Evolutionary conservation across 1,140 invertebrate genomes (phyloP).

Genomic region (Drosophila simulans): DNA sequence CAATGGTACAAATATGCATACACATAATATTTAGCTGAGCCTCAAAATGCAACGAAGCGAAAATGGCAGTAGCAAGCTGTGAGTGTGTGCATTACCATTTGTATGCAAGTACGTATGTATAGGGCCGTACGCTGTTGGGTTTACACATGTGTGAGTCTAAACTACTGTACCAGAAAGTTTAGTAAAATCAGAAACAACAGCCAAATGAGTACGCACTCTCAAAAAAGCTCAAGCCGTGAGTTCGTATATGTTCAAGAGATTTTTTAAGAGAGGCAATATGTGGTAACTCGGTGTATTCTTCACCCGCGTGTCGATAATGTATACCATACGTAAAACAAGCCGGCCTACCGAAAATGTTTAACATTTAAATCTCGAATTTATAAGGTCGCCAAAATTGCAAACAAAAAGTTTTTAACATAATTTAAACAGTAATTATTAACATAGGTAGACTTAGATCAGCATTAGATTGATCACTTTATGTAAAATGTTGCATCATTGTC

Average conservation of each 20-base stretch:
- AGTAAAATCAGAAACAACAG: conserved; percentile 41
- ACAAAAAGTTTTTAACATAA: too few relatives aligned
- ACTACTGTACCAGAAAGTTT: conserved; percentile 56
- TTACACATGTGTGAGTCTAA: conserved; percentile 19
- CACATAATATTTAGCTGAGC: conserved; percentile 52
- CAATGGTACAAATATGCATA: conserved; percentile 50
- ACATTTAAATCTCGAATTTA: not conserved
- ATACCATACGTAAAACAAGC: not conserved
- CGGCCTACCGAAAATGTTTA: not conserved
- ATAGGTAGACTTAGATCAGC: too few relatives aligned
- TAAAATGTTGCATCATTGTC: too few relatives aligned
- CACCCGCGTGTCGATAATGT: not conserved
- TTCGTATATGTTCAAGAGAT: conserved; percentile 15
- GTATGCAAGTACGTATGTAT: conserved; percentile 21
- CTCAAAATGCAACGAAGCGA: conserved; percentile 47
- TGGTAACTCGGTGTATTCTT: conserved; percentile 9
- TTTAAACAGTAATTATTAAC: too few relatives aligned
- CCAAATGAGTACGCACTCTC: conserved; percentile 46
- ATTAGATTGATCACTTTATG: too few relatives aligned
- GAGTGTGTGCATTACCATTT: conserved; percentile 18
- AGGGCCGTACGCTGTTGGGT: not conserved
- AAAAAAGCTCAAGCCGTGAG: conserved; percentile 41
- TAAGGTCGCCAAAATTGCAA: not conserved
- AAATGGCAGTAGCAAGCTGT: conserved; percentile 42
- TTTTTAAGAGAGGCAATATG: conserved; percentile 8